These are phyloP conservation scores for Amphibalanus amphitrite DNA, from an alignment of 1,140 invertebrate species.

Conservation along the genomic window DNA sequence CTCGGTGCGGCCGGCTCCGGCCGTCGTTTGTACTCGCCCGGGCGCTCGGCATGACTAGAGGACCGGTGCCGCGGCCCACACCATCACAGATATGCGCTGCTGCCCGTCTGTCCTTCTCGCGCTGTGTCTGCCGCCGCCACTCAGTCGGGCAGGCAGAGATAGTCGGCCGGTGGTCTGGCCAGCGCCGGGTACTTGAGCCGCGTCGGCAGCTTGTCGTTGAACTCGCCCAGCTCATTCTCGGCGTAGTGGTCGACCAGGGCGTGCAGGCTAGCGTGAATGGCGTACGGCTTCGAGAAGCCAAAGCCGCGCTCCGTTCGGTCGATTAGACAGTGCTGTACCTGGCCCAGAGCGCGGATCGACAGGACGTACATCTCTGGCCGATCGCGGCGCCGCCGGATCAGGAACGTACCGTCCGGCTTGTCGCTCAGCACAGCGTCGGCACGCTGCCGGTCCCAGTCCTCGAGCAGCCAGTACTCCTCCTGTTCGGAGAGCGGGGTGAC, in stretches of 20 bases:
- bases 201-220: conserved; percentile 75
- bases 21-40: neutral
- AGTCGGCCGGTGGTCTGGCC: conserved; percentile 9
- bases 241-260: conserved; percentile 83
- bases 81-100: neutral
- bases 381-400: conserved; percentile 41
- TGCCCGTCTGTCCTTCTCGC: too few species aligned
- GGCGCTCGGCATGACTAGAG: neutral
- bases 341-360: neutral
- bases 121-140: too few species aligned
- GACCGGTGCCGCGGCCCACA: neutral
- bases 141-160: neutral
- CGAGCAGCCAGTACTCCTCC: conserved; percentile 40
- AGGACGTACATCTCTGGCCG: neutral
- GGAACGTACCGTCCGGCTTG: conserved; percentile 71
- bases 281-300: conserved; percentile 86
- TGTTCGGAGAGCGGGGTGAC: neutral
- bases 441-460: conserved; percentile 49
- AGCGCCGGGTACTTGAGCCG: conserved; percentile 55
- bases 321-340: conserved; percentile 83
- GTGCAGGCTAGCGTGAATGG: conserved; percentile 64
- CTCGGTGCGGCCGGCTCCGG: too few species aligned
- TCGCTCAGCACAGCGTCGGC: conserved; percentile 54
- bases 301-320: conserved; percentile 65
- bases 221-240: conserved; percentile 78